Percentiles rank a stretch among this genome's conserved stretches.
These are phyloP conservation scores for Dysdera silvatica DNA, from an alignment of 1,140 invertebrate species.

Conservation along the genomic window DNA sequence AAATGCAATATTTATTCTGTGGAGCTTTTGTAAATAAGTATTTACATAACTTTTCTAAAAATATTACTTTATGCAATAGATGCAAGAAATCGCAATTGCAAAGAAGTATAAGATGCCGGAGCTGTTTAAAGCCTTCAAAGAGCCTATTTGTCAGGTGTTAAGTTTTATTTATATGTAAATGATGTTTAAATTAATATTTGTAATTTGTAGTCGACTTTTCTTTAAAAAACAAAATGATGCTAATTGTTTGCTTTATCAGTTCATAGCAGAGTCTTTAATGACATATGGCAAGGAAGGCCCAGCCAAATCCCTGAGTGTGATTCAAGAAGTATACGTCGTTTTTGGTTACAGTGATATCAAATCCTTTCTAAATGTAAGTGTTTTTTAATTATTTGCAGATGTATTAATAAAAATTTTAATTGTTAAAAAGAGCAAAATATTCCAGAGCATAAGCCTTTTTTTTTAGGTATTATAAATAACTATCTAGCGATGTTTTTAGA, in stretches of 20 bases:
- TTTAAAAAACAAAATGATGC: background rate
- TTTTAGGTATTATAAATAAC: too few species aligned
- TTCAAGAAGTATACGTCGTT: conserved; percentile 20
- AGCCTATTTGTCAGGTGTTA: conserved; percentile 19
- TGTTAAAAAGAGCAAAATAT: too few species aligned
- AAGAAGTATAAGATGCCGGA: conserved; percentile 17
- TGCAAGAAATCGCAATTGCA: conserved; percentile 15
- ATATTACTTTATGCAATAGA: too few species aligned
- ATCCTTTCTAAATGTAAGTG: conserved; percentile 14
- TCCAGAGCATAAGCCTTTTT: too few species aligned
- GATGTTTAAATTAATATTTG: background rate
- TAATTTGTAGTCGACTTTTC: background rate
- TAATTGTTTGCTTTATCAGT: background rate
- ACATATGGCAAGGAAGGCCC: background rate
- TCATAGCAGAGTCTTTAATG: conserved; percentile 8
- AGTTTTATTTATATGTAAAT: background rate
- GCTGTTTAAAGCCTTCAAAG: conserved; percentile 21
- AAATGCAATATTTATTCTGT: too few species aligned
- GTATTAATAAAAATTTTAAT: too few species aligned
- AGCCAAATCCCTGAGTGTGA: background rate
- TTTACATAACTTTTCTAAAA: too few species aligned
- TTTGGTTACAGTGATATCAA: conserved; percentile 21
- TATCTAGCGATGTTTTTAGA: too few species aligned
- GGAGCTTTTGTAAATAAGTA: too few species aligned
- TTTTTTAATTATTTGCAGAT: background rate